Percentiles rank a stretch among this genome's conserved stretches.
Conservation (phyloP, 2,797 vertebrate genomes). For the Myiotriccus ornatus region DNA sequence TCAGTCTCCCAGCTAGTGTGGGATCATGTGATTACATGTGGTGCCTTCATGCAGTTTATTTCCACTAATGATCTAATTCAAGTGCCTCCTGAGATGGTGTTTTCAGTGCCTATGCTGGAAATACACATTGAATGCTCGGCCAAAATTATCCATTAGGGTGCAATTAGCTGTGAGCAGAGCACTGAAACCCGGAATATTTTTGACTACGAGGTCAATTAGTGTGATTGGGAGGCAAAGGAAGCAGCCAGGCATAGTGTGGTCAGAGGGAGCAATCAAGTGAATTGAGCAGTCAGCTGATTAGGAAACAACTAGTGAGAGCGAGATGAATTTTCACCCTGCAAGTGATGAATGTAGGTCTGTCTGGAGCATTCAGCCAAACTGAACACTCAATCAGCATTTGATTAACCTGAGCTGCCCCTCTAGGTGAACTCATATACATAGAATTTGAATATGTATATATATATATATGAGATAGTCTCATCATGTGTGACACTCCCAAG, state of each 20-base stretch:
- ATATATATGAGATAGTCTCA: not conserved
- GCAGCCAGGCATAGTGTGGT: not conserved
- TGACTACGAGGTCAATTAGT: not conserved
- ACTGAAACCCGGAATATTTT: conserved; percentile 18
- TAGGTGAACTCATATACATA: not conserved
- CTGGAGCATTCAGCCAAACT: not conserved
- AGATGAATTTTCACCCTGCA: conserved; percentile 26
- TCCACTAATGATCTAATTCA: conserved; percentile 21
- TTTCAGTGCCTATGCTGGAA: conserved; percentile 7
- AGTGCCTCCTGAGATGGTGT: not conserved
- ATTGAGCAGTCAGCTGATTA: conserved; percentile 26
- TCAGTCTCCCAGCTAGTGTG: not conserved
- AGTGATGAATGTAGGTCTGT: not conserved
- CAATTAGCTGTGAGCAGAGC: conserved; percentile 11
- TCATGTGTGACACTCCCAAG: not conserved
- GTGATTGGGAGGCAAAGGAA: not conserved
- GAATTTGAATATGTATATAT: not conserved
- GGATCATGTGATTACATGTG: not conserved
- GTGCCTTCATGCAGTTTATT: not conserved
- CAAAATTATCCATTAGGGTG: not conserved
- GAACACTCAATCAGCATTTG: not conserved
- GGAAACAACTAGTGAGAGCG: not conserved
- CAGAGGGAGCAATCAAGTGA: conserved; percentile 22
- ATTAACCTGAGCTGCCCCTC: not conserved
- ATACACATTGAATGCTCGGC: not conserved